Evolutionary conservation across 2,797 vertebrate genomes (phyloP), one percentile per base, ranked within the genome.

Genomic region (Sciurus vulgaris): DNA sequence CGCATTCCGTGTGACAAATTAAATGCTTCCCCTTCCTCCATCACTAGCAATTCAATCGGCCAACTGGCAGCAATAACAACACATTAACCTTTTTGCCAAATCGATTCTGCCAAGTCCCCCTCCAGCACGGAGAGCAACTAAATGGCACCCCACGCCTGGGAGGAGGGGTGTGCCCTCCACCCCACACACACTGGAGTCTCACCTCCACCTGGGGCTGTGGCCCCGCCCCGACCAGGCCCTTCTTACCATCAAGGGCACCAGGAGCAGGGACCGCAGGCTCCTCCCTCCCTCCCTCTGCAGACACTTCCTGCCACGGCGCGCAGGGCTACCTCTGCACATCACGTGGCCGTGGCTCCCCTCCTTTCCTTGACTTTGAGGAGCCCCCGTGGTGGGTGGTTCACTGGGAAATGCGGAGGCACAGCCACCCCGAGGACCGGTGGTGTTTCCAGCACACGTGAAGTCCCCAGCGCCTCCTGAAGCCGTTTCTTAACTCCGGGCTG

Each of bases 1-100:
- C 74, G 83, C 49, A 33, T 38, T 78, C 54, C 3, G 35, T 65
- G 38, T 73, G 33, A 89, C 89, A 86, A 93, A 95, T 93, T 79
- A 95, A 97, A 97, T 77, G 88, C 88, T 93, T 97, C 91, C 97
- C 86, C 41, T 89, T 83, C 72, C 94, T 94, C 95, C 93, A 69
- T 95, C 91, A 90, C 94, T 22, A 88, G 94, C 1, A 7, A 81
- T 91, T 94, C 95, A 96, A 49, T 85, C 3, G 94, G 91, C 96
- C 95, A 96, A 96, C 90, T 93, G 96, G 96, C 93, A 98, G 96
- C 93, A 65, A 74, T 97, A 94, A 96, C 63, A 63, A 47, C 3
- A 0, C 83, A 93, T 96, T 97, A 95, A 96, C 96, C 96, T 97
- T 97, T 96, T 86, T 96, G 95, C 94, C 96, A 96, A 97, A 96